Percentiles rank a stretch among this genome's conserved stretches.
Conservation (phyloP, 2,888 invertebrate species). For the Theretra japonica region DNA sequence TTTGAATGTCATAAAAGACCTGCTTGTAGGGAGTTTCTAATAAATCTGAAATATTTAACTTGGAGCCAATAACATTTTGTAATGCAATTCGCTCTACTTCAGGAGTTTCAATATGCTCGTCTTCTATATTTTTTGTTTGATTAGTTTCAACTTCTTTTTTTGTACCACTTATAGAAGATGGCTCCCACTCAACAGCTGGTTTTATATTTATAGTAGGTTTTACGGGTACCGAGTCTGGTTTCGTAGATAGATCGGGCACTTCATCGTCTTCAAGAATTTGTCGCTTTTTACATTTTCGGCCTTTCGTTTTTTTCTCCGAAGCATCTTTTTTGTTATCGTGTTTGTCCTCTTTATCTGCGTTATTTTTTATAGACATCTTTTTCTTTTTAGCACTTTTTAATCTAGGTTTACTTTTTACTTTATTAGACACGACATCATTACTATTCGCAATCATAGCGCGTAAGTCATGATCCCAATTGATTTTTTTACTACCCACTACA, state of each 20-base stretch:
- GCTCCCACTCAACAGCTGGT: conserved; percentile 41
- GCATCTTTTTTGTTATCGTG: conserved; percentile 34
- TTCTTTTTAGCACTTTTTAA: conserved; percentile 45
- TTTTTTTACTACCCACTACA: conserved; percentile 32
- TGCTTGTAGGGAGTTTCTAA: conserved; percentile 86
- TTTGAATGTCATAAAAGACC: conserved; percentile 74
- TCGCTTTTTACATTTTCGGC: conserved; percentile 49
- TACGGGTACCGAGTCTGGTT: conserved; percentile 41
- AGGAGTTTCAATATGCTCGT: conserved; percentile 67
- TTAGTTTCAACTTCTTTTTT: conserved; percentile 47
- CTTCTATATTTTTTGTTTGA: conserved; percentile 52
- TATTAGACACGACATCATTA: conserved; percentile 37
- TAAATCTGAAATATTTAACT: conserved; percentile 77
- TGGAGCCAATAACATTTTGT: conserved; percentile 74
- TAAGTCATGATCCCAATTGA: conserved; percentile 74
- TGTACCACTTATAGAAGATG: conserved; percentile 33
- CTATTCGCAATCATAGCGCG: conserved; percentile 58
- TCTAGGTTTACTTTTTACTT: conserved; percentile 38
- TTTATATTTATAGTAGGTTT: conserved; percentile 71
- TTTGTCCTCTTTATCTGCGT: conserved; percentile 36
- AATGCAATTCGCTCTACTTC: conserved; percentile 71
- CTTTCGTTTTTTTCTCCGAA: conserved; percentile 40
- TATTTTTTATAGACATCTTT: conserved; percentile 30
- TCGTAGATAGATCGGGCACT: conserved; percentile 35
- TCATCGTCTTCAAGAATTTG: conserved; percentile 49